These are phyloP conservation scores for Enhydra lutris DNA, from an alignment of 2,113 vertebrate species.

Conservation along the genomic window DNA sequence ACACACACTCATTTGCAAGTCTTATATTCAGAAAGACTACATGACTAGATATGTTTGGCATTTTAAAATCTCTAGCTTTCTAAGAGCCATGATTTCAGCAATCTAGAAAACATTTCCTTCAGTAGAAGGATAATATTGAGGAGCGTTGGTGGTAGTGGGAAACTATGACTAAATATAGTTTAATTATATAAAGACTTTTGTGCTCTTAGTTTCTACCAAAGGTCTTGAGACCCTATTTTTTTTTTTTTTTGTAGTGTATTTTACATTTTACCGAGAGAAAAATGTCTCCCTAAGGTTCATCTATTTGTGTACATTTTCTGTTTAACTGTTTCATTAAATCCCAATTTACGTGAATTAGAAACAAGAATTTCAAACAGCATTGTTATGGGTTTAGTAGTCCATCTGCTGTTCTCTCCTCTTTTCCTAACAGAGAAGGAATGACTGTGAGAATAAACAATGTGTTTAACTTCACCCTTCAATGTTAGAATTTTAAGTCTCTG, in stretches of 20 bases:
- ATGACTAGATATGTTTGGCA: background rate
- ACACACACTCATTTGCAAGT: background rate
- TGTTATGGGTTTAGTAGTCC: slow-evolving; percentile 50
- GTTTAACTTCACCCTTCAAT: background rate
- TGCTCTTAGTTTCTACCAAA: background rate
- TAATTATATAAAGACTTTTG: background rate
- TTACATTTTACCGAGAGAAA: slow-evolving; percentile 30
- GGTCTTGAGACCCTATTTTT: background rate
- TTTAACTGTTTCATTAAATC: slow-evolving; percentile 68
- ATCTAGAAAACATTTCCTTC: slow-evolving; percentile 22
- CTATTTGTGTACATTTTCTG: slow-evolving; percentile 35
- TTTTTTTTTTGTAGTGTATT: background rate
- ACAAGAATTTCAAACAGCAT: slow-evolving; percentile 54
- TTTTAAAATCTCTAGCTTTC: background rate
- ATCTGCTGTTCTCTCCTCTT: slow-evolving; percentile 55
- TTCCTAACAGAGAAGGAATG: slow-evolving; percentile 32
- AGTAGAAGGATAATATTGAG: slow-evolving; percentile 12
- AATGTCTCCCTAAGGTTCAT: slow-evolving; percentile 3
- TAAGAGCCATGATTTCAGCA: slow-evolving; percentile 26
- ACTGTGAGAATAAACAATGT: slow-evolving; percentile 51
- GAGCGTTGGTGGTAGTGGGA: background rate
- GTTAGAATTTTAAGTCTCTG: background rate
- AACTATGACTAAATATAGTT: background rate
- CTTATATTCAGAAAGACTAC: slow-evolving; percentile 33
- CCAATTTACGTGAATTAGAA: slow-evolving; percentile 58